Evolutionary conservation across 2,797 vertebrate genomes (phyloP).

Genomic region (Tangara arthus): DNA sequence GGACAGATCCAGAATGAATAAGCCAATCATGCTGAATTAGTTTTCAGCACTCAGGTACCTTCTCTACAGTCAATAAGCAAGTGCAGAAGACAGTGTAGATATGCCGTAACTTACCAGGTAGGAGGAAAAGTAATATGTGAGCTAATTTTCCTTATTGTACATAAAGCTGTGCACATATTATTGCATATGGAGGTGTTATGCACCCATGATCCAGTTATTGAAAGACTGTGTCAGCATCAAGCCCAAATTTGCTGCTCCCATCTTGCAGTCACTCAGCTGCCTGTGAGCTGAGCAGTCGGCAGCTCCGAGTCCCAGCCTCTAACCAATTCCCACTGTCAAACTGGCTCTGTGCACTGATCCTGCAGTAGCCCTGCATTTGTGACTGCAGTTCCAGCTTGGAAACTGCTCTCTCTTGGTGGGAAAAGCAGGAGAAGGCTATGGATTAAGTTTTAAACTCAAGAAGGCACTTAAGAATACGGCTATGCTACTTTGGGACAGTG

Average conservation of each 20-base stretch:
- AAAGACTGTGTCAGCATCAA: neutral
- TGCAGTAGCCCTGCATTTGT: accelerated
- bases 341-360: neutral
- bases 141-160: neutral
- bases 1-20: neutral
- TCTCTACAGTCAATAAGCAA: neutral
- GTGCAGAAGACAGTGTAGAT: neutral
- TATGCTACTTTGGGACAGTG: neutral
- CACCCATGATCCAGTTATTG: neutral
- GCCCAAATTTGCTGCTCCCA: neutral
- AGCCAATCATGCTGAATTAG: neutral
- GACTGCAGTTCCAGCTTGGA: neutral
- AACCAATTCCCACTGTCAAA: neutral
- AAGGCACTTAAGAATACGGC: neutral
- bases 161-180: neutral
- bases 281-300: neutral
- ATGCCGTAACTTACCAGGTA: neutral
- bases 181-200: neutral
- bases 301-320: neutral
- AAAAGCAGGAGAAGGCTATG: neutral
- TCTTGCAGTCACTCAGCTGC: neutral
- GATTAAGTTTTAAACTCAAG: neutral
- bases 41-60: neutral
- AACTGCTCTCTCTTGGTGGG: neutral
- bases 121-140: neutral